Conservation (phyloP, 2,888 invertebrate species). For the Isoperla grammatica region DNA sequence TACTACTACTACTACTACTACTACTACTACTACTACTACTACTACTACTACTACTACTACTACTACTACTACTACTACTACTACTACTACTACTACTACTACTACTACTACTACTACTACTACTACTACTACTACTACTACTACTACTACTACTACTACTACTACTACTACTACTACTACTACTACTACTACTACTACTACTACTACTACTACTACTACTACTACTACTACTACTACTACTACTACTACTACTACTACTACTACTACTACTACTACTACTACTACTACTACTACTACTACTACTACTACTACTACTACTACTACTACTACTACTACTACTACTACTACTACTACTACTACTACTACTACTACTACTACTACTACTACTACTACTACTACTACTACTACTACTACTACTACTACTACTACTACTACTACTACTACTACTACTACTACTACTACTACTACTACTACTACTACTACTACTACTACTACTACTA, state of each 20-base stretch:
- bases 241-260: slow-evolving; percentile 10
- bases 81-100: slow-evolving; percentile 10
- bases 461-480: slow-evolving; percentile 12
- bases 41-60: slow-evolving; percentile 12
- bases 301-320: slow-evolving; percentile 10
- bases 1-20: slow-evolving; percentile 10
- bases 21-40: slow-evolving; percentile 10
- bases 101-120: slow-evolving; percentile 6
- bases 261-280: slow-evolving; percentile 10
- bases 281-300: slow-evolving; percentile 12
- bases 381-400: slow-evolving; percentile 10
- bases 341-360: slow-evolving; percentile 12
- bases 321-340: slow-evolving; percentile 10
- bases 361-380: slow-evolving; percentile 10
- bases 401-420: slow-evolving; percentile 10
- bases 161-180: slow-evolving; percentile 10
- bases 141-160: slow-evolving; percentile 9
- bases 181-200: slow-evolving; percentile 12
- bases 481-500: slow-evolving; percentile 12
- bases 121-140: slow-evolving; percentile 12
- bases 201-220: slow-evolving; percentile 10
- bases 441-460: slow-evolving; percentile 10
- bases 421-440: slow-evolving; percentile 12
- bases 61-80: slow-evolving; percentile 10
- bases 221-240: slow-evolving; percentile 10